Percentiles rank a stretch among this genome's conserved stretches.
These are phyloP conservation scores for Borostomias antarcticus DNA, from an alignment of 2,797 vertebrate species.

Conservation along the genomic window DNA sequence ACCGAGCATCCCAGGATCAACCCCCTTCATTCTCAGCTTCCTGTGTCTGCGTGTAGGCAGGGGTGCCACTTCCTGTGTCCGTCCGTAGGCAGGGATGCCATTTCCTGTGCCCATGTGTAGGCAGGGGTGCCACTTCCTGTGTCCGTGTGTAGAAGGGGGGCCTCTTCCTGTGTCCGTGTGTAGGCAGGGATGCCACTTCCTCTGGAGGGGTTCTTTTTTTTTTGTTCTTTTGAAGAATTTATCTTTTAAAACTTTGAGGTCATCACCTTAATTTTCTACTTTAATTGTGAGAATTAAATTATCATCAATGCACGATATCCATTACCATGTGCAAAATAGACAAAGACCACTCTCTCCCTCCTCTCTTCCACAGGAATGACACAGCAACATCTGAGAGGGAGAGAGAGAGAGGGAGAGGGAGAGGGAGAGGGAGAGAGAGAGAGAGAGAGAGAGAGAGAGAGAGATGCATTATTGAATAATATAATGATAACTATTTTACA, in stretches of 20 bases:
- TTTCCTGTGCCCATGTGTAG: background rate
- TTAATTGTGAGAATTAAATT: slow-evolving; percentile 73
- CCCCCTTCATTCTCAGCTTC: no score
- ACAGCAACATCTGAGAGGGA: slow-evolving; percentile 66
- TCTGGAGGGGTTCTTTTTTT: background rate
- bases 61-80: no score
- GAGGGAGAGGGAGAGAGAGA: slow-evolving; percentile 27
- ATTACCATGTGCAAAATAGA: slow-evolving; percentile 85
- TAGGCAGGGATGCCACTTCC: background rate
- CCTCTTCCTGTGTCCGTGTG: background rate
- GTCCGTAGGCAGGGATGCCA: no score
- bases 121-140: no score
- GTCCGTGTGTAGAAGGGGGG: no score
- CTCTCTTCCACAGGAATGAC: slow-evolving; percentile 63
- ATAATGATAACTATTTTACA: no score
- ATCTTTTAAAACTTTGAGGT: slow-evolving; percentile 36
- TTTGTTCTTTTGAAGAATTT: slow-evolving; percentile 22
- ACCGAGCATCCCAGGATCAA: slow-evolving; percentile 47
- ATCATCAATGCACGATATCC: slow-evolving; percentile 82
- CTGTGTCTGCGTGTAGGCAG: no score
- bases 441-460: slow-evolving; percentile 14
- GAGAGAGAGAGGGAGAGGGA: slow-evolving; percentile 12
- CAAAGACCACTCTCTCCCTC: slow-evolving; percentile 68
- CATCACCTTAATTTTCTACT: slow-evolving; percentile 62
- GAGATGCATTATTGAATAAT: slow-evolving; percentile 14